Evolutionary conservation across 2,113 vertebrate genomes (phyloP).

Genomic region (Rutilus rutilus): DNA sequence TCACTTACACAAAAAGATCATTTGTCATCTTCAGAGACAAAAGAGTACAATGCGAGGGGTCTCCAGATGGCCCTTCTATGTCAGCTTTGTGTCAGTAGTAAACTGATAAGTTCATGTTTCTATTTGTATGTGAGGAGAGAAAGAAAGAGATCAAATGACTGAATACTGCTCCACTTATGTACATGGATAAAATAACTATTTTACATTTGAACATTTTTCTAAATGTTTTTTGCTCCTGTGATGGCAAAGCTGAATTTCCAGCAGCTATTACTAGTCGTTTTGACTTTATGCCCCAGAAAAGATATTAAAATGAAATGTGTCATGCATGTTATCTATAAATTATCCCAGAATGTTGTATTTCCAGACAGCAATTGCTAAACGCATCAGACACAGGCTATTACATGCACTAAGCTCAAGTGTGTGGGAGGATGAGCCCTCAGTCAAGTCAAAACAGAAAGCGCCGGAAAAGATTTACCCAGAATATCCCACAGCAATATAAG

Average conservation of each 20-base stretch:
- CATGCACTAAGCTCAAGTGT: background rate
- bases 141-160: background rate
- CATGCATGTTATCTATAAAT: background rate
- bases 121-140: background rate
- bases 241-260: background rate
- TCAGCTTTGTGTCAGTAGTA: background rate
- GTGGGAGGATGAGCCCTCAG: slow-evolving; percentile 12
- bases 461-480: slow-evolving; percentile 23
- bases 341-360: background rate
- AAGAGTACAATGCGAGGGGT: background rate
- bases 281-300: background rate
- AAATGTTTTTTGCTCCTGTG: background rate
- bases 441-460: background rate
- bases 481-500: background rate
- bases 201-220: background rate
- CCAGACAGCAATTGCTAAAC: background rate
- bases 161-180: too few relatives aligned
- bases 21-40: slow-evolving; percentile 8
- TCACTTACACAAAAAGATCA: slow-evolving; percentile 13
- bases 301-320: background rate
- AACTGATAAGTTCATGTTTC: background rate
- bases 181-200: background rate
- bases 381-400: background rate
- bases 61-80: background rate
- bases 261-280: background rate